These are phyloP conservation scores for Morelia viridis DNA, from an alignment of 2,797 vertebrate genomes.

Conservation along the genomic window DNA sequence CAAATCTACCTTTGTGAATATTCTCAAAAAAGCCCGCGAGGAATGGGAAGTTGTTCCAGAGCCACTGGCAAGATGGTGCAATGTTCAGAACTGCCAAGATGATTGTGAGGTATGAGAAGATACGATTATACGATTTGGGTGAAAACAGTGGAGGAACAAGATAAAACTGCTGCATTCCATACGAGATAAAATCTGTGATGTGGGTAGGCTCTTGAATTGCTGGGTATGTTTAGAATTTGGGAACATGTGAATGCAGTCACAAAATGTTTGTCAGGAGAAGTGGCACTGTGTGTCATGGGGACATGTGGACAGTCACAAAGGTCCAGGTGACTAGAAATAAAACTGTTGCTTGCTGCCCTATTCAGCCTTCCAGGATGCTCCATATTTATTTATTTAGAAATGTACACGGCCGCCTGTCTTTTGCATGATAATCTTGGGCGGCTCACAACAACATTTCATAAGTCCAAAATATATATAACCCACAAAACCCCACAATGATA, in stretches of 20 bases:
- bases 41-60: constrained; percentile 94
- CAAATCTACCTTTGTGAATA: constrained; percentile 88
- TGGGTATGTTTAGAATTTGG: neutral
- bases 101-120: constrained; percentile 82
- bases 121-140: neutral
- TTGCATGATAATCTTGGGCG: no score
- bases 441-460: no score
- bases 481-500: no score
- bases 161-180: neutral
- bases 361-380: no score
- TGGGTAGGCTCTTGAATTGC: neutral
- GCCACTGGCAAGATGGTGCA: constrained; percentile 94
- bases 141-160: neutral
- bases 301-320: no score
- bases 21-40: constrained; percentile 78
- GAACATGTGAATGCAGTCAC: neutral
- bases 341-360: no score
- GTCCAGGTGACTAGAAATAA: no score
- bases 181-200: neutral
- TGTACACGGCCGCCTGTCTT: no score
- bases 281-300: no score
- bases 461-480: no score
- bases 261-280: no score
- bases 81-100: constrained; percentile 78
- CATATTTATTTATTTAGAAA: no score